Evolutionary conservation across 2,113 vertebrate genomes (phyloP).

Genomic region (Channa maculata): DNA sequence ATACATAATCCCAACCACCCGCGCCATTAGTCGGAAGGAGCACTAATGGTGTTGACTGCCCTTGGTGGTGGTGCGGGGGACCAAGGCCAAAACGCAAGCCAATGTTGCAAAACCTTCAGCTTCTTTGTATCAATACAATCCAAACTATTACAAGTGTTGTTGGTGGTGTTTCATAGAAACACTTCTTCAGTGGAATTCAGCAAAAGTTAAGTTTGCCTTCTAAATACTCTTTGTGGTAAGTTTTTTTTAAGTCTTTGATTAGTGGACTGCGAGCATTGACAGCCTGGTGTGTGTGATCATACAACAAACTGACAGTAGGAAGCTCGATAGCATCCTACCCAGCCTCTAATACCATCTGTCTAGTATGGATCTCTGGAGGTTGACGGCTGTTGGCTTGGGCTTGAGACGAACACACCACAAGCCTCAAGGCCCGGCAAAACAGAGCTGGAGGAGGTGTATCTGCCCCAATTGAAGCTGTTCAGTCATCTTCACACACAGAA

Average conservation of each 20-base stretch:
- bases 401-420: conserved; percentile 62
- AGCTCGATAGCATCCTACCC: conserved; percentile 66
- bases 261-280: conserved; percentile 77
- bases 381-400: conserved; percentile 64
- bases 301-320: conserved; percentile 74
- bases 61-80: conserved; percentile 72
- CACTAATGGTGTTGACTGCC: conserved; percentile 87
- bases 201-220: conserved; percentile 60
- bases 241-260: conserved; percentile 72
- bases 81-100: conserved; percentile 74
- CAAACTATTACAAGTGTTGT: conserved; percentile 5
- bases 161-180: conserved; percentile 48
- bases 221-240: conserved; percentile 42
- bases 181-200: conserved; percentile 52
- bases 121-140: conserved; percentile 61
- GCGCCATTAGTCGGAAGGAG: conserved; percentile 83
- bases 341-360: conserved; percentile 82
- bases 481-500: conserved; percentile 76
- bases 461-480: conserved; percentile 80
- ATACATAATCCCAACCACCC: conserved; percentile 71
- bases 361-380: conserved; percentile 82
- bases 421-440: conserved; percentile 72
- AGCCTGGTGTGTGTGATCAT: conserved; percentile 73
- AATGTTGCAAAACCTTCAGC: conserved; percentile 27
- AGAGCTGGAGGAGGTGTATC: conserved; percentile 63